Percentiles rank a stretch among this genome's conserved stretches.
Conservation (phyloP, 2,113 vertebrate species). For the Syrmaticus mikado region DNA sequence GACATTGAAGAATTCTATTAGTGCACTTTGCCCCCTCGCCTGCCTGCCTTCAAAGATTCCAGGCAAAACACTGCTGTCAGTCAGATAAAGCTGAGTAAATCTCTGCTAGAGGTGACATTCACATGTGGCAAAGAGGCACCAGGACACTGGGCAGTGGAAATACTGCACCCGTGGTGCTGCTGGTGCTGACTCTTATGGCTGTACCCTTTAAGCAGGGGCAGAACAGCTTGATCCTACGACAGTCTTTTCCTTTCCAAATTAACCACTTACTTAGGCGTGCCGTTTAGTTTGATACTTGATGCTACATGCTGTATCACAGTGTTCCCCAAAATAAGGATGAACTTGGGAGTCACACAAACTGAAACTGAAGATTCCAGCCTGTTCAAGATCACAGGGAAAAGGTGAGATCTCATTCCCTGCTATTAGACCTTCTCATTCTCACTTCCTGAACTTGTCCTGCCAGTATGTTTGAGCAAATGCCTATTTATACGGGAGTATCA, state of each 20-base stretch:
- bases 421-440: neutral
- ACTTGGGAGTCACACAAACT: neutral
- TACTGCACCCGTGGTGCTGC: neutral
- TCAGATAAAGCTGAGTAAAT: constrained; percentile 41
- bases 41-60: constrained; percentile 35
- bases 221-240: neutral
- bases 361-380: neutral
- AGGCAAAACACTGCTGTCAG: neutral
- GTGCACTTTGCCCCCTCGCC: constrained; percentile 38
- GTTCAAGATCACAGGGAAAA: neutral
- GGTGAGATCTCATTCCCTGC: neutral
- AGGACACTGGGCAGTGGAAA: neutral
- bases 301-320: neutral
- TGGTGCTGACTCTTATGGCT: neutral
- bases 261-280: neutral
- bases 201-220: neutral
- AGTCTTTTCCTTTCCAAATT: neutral
- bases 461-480: neutral
- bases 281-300: neutral
- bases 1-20: constrained; percentile 60
- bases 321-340: neutral
- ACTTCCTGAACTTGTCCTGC: neutral
- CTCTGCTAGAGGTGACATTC: constrained; percentile 35
- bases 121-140: neutral
- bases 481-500: neutral